Evolutionary conservation across 2,888 invertebrate species (phyloP), one percentile per base, ranked within the genome.

Genomic region (Agrypnus murinus): DNA sequence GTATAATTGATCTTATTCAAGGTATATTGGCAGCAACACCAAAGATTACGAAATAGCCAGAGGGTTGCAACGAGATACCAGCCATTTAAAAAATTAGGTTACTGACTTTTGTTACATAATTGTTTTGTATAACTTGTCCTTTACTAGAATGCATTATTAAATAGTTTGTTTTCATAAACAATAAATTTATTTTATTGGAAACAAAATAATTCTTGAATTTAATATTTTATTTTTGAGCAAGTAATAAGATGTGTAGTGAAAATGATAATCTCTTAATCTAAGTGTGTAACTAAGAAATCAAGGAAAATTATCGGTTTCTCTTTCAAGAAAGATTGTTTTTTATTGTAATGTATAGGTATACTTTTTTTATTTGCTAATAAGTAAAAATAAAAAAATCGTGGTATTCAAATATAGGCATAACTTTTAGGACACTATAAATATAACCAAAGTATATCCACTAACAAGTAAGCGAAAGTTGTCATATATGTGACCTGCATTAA

Each of bases 401-500:
- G 3, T 40, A 40, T 48, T 48, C 31, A 48, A 46, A 46, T 12
- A 46, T 15, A 25, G 9, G 17, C 17, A 12, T 17, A 48, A 31
- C 48, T 48, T 48, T 36, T 7, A 10, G 55, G 17, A 10, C 36
- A 36, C 17, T 55, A 2, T 36, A 17, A n/a, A n/a, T 55, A 25
- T 55, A 55, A 5, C 14, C 12, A 55, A 34, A 55, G 36, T 10
- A 36, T 36, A 32, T 10, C 15, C 36, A 36, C 14, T n/a, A 12
- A 50, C 55, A 55, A 2, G 34, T 8, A 25, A 60, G 67, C 46
- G 67, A 67, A 67, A 67, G 67, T 58, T 67, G 53, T 50, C 60
- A 63, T 53, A 45, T 53, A 45, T 67, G 31, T 67, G 67, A 67
- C 67, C 60, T 32, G 59, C 34, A 58, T 67, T 60, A 46, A 40